These are phyloP conservation scores for Mythimna lalbum DNA, from an alignment of 2,888 invertebrate genomes.

Conservation along the genomic window DNA sequence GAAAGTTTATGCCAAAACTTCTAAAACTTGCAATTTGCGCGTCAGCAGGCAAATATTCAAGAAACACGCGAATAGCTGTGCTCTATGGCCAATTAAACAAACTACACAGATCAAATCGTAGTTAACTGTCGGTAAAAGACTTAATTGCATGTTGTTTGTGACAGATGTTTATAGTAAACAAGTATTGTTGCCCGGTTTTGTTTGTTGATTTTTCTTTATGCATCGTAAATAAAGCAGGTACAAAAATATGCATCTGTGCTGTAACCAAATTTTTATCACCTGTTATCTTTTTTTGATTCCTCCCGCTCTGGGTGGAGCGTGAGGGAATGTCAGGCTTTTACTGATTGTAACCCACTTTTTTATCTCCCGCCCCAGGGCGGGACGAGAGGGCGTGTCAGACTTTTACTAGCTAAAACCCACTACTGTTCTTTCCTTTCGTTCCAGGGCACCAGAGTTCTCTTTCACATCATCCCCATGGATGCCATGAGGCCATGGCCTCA, in stretches of 20 bases:
- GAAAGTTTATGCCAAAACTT: conserved; percentile 24
- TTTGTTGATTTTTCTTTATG: conserved; percentile 6
- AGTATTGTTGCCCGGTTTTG: conserved; percentile 17
- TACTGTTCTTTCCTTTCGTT: no score
- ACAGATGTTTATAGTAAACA: conserved; percentile 42
- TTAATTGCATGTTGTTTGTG: conserved; percentile 36
- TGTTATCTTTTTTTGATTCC: not conserved
- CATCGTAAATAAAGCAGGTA: not conserved
- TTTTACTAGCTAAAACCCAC: no score
- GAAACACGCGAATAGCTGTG: conserved; percentile 39
- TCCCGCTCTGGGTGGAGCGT: no score
- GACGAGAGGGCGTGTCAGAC: no score
- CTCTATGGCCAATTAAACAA: conserved; percentile 25
- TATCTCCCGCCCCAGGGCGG: no score
- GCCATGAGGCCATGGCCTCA: no score
- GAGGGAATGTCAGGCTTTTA: no score
- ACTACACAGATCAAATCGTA: conserved; percentile 31
- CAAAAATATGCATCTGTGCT: not conserved
- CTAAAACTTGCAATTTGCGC: conserved; percentile 32
- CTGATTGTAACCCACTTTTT: no score
- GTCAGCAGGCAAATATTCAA: conserved; percentile 28
- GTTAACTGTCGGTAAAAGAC: conserved; percentile 33
- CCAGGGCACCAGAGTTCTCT: no score
- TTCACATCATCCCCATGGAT: no score
- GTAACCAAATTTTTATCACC: not conserved